These are phyloP conservation scores for Cephus nigrinus DNA, from an alignment of 2,888 invertebrate genomes.

Conservation along the genomic window DNA sequence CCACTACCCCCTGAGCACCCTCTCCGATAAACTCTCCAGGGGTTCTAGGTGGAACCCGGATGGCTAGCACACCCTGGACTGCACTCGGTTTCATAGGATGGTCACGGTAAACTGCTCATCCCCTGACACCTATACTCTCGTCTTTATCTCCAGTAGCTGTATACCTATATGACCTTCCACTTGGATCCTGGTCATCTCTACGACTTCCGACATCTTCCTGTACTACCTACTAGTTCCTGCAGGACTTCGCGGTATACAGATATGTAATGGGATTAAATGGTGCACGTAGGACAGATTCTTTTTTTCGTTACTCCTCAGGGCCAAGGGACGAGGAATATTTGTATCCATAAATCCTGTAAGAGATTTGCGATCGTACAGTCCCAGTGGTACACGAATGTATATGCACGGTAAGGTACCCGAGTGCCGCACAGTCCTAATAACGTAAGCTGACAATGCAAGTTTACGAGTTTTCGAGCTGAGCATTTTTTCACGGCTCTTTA, in stretches of 20 bases:
- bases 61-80: conserved; percentile 52
- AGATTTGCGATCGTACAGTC: neutral
- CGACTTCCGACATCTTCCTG: neutral
- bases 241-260: neutral
- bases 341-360: neutral
- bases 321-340: neutral
- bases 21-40: conserved; percentile 47
- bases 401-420: neutral
- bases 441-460: neutral
- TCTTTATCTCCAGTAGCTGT: conserved; percentile 56
- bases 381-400: neutral
- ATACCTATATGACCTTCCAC: conserved; percentile 32
- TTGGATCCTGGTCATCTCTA: conserved; percentile 17
- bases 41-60: conserved; percentile 35
- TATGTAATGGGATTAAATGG: neutral
- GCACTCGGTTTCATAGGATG: conserved; percentile 60
- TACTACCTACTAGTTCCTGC: neutral
- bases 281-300: neutral
- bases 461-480: neutral
- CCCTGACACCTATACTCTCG: conserved; percentile 60
- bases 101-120: conserved; percentile 59
- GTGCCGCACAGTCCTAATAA: neutral
- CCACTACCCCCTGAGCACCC: conserved; percentile 17
- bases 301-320: neutral
- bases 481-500: neutral